Evolutionary conservation across 2,888 invertebrate genomes (phyloP), one percentile per base, ranked within the genome.

Genomic region (Lepidocyrtoides sp.): DNA sequence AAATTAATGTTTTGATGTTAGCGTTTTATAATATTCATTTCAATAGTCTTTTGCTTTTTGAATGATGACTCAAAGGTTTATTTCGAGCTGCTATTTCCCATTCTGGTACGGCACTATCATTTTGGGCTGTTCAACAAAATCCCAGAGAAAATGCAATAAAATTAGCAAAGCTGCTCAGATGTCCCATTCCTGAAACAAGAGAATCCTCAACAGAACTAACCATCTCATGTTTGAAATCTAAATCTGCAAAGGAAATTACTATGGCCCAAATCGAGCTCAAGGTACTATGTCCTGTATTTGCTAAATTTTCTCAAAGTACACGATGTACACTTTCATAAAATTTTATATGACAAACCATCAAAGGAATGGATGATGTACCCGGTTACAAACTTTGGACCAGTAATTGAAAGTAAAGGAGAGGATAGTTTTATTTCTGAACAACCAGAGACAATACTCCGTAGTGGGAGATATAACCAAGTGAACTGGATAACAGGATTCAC

Each of bases 401-500:
- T 77, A 2, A 29, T 85, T 44, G 90, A 90, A 60, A 7, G 41
- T 1, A 20, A 48, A 5, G 17, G 66, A 17, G 8, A 26, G 29
- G 44, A 72, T 7, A 81, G 72, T 20, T 90, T 90, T 36, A 26
- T 90, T 10, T 8, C 66, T 5, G 77, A 90, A 79, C 12, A 26
- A 7, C 84, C 90, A 32, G 54, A 84, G 8, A 2, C n/a, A 12
- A 23, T 51, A 7, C 2, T 90, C 0, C 8, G 23, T 23, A 51
- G 20, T 3, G 91, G 91, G 72, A 82, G 79, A 4, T 69, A 69
- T 20, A 85, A 91, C 29, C 57, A 72, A 41, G 91, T 91, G 20
- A 87, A 87, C 29, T 91, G 91, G 91, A 83, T 91, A 4, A n/a
- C 51, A 0, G 91, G 91, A 23, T 41, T 87, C 20, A 91, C 81